Base-by-base conservation (phyloP, 2,888 invertebrate genomes). In the Cryptophagus acutangulus region DNA sequence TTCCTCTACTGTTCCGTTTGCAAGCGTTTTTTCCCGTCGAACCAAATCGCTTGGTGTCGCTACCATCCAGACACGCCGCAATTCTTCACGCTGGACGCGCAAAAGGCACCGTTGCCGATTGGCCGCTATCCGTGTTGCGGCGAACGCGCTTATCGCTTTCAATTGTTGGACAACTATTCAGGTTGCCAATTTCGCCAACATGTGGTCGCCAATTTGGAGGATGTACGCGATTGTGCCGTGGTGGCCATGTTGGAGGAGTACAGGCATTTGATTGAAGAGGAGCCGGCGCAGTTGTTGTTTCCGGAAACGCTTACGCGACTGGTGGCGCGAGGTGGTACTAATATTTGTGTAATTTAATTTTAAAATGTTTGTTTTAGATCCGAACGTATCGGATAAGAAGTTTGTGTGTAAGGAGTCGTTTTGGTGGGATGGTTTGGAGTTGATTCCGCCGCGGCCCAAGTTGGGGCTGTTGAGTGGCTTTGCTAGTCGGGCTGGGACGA, bases 101-200 rank as follows among this genome's bases (percentile, higher is more conserved):
- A 76, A 36, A 75, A 79, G 45, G 72, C 76, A 2, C 78, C 82
- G 6, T 73, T 82, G 51, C 86, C 87, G 0, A 76, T 86, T 9
- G 88, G 88, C 36, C 73, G 83, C 40, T 67, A 52, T 71, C 85
- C 90, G 0, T 94, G 94, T 69, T 94, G 94, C 69, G 88, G 89
- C 16, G 86, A 87, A 69, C 77, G 85, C 49, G 85, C 89, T 1
- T 87, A 88, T 64, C 75, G 61, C 45, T 90, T 87, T 69, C 85
- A 89, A 66, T 76, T 83, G 15, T 61, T 87, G 44, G 74, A 77
- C 9, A 76, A 80, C 54, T 76, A 75, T 39, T 56, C 63, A 10
- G 86, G 86, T 16, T 87, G 86, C 49, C 81, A 83, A 59, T 82
- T 80, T 63, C 75, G 80, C 14, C 86, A 87, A 59, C 89, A 89